phyloP scores from a whole-genome alignment of 2,797 vertebrate genomes.

The Falco concolor region DNA sequence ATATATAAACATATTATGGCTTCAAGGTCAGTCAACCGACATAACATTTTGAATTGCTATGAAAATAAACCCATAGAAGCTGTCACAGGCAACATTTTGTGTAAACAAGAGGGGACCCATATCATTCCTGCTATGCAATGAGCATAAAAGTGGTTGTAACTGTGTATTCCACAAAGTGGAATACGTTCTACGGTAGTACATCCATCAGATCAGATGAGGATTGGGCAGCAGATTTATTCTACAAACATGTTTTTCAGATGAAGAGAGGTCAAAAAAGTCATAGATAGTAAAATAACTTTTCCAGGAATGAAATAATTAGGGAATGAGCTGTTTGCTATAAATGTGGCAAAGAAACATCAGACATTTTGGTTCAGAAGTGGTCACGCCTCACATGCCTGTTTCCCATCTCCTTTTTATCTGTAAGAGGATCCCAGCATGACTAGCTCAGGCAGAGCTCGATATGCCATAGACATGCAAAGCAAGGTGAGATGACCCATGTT shows the following conservation, averaged over 20 bases:
- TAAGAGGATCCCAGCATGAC: not conserved
- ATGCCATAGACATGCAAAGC: not conserved
- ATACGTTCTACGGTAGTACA: not conserved
- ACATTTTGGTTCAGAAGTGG: not conserved
- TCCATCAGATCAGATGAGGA: not conserved
- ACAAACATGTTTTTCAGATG: not conserved
- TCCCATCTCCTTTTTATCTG: not conserved
- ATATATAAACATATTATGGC: accelerated
- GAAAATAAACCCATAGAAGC: not conserved
- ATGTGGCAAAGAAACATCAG: not conserved
- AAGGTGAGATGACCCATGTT: not conserved
- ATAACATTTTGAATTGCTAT: not conserved
- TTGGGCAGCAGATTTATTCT: not conserved
- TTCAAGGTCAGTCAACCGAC: accelerated
- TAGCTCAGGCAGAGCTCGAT: not conserved
- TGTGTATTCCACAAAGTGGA: not conserved
- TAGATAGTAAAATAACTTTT: not conserved
- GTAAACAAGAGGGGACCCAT: not conserved
- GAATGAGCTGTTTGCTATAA: not conserved
- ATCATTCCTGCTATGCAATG: not conserved
- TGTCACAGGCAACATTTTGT: not conserved
- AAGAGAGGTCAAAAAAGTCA: not conserved
- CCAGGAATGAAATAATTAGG: not conserved
- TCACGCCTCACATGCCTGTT: not conserved
- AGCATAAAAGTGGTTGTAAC: not conserved